Evolutionary conservation across 1,140 invertebrate genomes (phyloP), one percentile per base, ranked within the genome.

Genomic region (Samia ricini): DNA sequence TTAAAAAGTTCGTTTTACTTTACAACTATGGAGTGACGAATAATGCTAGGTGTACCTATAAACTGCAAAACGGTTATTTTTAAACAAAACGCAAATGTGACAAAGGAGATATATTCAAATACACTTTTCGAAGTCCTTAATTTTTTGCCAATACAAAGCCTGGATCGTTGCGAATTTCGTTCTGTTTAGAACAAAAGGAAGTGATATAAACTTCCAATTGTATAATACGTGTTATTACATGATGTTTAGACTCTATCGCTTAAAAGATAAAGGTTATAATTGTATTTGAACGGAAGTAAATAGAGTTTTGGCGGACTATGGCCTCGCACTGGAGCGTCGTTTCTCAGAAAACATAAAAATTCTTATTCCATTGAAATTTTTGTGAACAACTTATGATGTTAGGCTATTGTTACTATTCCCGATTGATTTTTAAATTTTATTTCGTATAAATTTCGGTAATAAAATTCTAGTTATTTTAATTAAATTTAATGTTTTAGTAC

Each of bases 341-440:
- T 74, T 74, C 72, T 68, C 0, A 56, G 72, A 74, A 73, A 64
- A 69, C 64, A 71, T 71, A 69, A 71, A 72, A 71, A 65, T 66
- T 51, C 66, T 50, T 50, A 58, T 66, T 70, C 69, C 63, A 70
- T 68, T 60, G 61, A 70, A 72, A 70, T 70, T 64, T 73, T 70
- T 70, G 71, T 64, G 64, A 52, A 63, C 63, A 61, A 54, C 51
- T 54, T 52, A 60, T 54, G 18, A 57, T 26, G 54, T 26, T 36
- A 55, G 24, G 29, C 61, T 59, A 66, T 70, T 70, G 64, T 64
- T 66, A 58, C 33, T 29, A 54, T 12, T 21, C 10, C 58, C 62
- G 54, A 59, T 59, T 49, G 56, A 57, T 29, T 42, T 57, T 57
- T 3, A 42, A 20, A 10, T 36, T 33, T 26, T 8, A 26, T 12